Base-by-base conservation (phyloP, 1,140 invertebrate genomes). In the Drosophila chauvacae region DNA sequence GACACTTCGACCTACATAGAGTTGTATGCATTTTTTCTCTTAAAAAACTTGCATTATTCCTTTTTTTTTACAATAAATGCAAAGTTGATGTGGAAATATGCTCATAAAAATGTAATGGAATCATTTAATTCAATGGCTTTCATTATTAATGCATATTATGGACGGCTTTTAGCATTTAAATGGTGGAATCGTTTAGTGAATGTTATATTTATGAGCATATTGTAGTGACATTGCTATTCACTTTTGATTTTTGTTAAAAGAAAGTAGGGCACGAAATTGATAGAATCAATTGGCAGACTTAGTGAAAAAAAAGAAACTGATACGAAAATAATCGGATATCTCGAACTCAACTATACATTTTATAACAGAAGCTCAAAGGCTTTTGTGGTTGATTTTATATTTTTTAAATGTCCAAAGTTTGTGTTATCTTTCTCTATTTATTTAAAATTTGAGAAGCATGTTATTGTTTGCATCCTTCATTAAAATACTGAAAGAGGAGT, bases 101-200 rank as follows among this genome's bases (percentile, higher is more conserved):
- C 28, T 23, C 62, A 69, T 66, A 35, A 35, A 69, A 51, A 42
- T 66, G 66, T 18, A 66, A 66, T 53, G 20, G 37, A 53, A 42
- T 26, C 65, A 69, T 68, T 68, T 50, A 51, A 16, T 65, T 42
- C n/a, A 50, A 69, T 47, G 30, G 41, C 26, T 26, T 69, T 37
- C 16, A 44, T 28, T 69, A 44, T 20, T 69, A 35, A 69, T 44
- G n/a, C 44, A 64, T 33, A 20, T 35, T 26, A 33, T 42, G 35
- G 14, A n/a, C 11, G 30, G 18, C 18, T 11, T 33, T 61, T 33
- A 14, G 14, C 61, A 44, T 33, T 44, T 33, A 64, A 61, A 18
- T 37, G 14, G 11, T 39, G 16, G 2, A n/a, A 42, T 11, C 62
- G 44, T 61, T 64, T 44, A 26, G 35, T 59, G 41, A 63, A 23